Evolutionary conservation across 2,797 vertebrate genomes (phyloP).

Genomic region (Rhinogobio ventralis): DNA sequence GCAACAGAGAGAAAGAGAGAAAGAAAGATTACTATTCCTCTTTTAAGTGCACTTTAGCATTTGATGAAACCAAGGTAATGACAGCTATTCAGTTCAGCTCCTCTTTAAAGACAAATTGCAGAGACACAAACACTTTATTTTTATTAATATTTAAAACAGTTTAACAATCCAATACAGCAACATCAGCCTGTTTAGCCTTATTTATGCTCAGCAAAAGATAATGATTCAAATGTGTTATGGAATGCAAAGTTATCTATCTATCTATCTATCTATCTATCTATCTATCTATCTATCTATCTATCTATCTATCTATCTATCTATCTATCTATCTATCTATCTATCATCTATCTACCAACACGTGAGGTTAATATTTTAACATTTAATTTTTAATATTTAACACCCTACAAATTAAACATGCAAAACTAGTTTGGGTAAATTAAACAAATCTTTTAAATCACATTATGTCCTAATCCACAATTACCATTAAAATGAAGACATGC

Average conservation of each 20-base stretch:
- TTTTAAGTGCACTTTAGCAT: conserved; percentile 27
- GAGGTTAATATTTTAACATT: background rate
- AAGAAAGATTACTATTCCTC: conserved; percentile 9
- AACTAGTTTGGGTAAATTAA: conserved; percentile 4
- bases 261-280: no score
- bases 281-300: no score
- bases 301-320: no score
- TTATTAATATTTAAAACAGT: background rate
- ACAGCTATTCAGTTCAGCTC: conserved; percentile 13
- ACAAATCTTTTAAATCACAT: conserved; percentile 4
- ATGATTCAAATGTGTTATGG: no score
- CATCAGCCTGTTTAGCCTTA: no score
- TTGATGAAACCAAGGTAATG: conserved; percentile 18
- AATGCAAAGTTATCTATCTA: no score
- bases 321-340: no score
- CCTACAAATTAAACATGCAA: background rate
- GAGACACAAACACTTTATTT: background rate
- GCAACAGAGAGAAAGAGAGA: background rate
- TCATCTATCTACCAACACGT: background rate
- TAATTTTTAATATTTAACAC: no score
- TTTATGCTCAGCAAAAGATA: no score
- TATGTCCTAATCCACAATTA: background rate
- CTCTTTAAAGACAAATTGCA: background rate
- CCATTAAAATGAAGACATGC: background rate
- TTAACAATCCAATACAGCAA: background rate